A percentile compares a stretch with the other conserved stretches of the same genome.
Conservation (phyloP, 2,113 vertebrate species). For the Eulacestoma nigropectus region DNA sequence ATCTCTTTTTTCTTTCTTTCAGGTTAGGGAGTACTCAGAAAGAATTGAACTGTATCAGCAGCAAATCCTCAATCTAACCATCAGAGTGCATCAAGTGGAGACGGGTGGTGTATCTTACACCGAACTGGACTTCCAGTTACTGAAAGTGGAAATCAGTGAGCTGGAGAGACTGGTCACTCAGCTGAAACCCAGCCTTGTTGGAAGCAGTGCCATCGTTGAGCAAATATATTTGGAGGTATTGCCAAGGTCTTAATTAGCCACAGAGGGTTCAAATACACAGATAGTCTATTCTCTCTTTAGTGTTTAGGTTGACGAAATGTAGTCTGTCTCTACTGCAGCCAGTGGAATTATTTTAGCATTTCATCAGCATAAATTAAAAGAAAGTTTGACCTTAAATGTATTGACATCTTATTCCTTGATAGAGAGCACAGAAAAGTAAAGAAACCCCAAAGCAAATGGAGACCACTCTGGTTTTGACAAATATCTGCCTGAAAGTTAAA, state of each 20-base stretch:
- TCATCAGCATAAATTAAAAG: constrained; percentile 17
- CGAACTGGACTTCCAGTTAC: constrained; percentile 70
- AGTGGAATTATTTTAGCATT: background rate
- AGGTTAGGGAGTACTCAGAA: constrained; percentile 78
- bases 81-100: constrained; percentile 76
- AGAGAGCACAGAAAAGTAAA: background rate
- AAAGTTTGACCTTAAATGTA: background rate
- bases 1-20: background rate
- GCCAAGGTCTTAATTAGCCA: background rate
- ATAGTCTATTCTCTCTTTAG: background rate
- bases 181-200: constrained; percentile 65
- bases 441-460: background rate
- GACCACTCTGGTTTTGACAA: background rate
- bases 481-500: background rate
- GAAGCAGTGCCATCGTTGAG: constrained; percentile 65
- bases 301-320: background rate
- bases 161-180: constrained; percentile 67
- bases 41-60: constrained; percentile 73
- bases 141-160: constrained; percentile 73
- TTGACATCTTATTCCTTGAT: background rate
- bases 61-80: constrained; percentile 75
- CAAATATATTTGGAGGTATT: constrained; percentile 74
- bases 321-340: background rate
- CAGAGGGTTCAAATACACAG: background rate
- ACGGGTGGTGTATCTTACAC: constrained; percentile 61